Conservation (phyloP, 2,888 invertebrate species). For the Zelleria hepariella region DNA sequence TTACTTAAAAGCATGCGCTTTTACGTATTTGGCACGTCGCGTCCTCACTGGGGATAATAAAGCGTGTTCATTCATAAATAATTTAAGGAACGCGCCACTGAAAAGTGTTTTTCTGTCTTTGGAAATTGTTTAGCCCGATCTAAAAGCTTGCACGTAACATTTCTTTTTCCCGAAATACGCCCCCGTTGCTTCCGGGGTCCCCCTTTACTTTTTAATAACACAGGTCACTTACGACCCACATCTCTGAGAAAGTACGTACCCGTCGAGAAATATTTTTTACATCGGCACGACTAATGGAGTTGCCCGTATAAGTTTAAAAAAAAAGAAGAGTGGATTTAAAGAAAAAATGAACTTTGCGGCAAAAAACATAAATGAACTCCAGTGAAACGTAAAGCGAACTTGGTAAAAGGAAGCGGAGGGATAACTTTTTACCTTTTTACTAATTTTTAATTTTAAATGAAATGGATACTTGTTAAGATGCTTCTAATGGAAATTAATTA, state of each 20-base stretch:
- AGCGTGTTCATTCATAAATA: slow-evolving; percentile 52
- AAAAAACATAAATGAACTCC: background rate
- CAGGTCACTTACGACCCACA: background rate
- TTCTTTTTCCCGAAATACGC: slow-evolving; percentile 17
- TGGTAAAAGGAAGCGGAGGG: background rate
- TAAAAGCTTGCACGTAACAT: slow-evolving; percentile 34
- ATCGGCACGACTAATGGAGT: background rate
- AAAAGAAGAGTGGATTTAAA: background rate
- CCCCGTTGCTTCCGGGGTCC: background rate
- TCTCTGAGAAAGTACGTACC: background rate
- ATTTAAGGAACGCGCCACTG: slow-evolving; percentile 46
- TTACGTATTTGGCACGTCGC: slow-evolving; percentile 38
- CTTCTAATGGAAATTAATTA: background rate
- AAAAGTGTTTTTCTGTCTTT: slow-evolving; percentile 40
- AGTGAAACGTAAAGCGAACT: background rate
- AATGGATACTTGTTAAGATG: background rate
- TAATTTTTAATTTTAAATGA: background rate
- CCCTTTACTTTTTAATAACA: background rate
- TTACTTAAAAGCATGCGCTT: slow-evolving; percentile 42
- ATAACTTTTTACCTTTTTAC: background rate
- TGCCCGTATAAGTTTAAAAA: background rate
- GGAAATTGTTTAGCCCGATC: slow-evolving; percentile 39
- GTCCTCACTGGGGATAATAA: slow-evolving; percentile 13
- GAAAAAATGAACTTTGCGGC: background rate
- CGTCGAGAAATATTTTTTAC: background rate